These are phyloP conservation scores for Aphaenogaster ashmeadi DNA, from an alignment of 1,140 invertebrate genomes.

Conservation along the genomic window DNA sequence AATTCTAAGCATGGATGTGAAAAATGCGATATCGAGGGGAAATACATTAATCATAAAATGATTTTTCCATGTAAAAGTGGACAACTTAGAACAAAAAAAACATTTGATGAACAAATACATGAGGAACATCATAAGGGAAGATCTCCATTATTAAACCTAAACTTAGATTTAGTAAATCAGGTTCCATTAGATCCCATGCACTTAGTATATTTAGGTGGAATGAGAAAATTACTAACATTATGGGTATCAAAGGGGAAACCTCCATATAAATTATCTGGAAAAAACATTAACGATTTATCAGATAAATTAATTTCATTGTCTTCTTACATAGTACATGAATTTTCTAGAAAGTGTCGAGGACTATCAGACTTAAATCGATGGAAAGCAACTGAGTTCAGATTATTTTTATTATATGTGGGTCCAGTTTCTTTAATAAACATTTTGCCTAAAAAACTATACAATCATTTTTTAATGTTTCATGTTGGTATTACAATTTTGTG, in stretches of 20 bases:
- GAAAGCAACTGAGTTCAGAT: neutral
- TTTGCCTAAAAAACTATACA: neutral
- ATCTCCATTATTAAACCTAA: neutral
- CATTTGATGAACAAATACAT: neutral
- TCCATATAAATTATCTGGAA: neutral
- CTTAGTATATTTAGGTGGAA: neutral
- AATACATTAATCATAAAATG: neutral
- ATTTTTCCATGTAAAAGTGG: neutral
- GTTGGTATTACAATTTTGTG: neutral
- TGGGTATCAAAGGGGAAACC: neutral
- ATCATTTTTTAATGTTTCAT: conserved; percentile 23
- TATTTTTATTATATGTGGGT: neutral
- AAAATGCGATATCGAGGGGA: neutral
- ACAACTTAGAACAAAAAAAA: neutral
- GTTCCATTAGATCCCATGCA: conserved; percentile 21
- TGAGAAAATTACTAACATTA: neutral
- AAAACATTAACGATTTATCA: neutral
- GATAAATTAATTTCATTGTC: neutral
- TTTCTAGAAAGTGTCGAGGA: neutral
- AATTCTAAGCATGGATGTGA: conserved; percentile 7
- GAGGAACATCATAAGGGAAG: neutral
- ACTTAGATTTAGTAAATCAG: neutral
- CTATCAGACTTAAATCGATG: neutral
- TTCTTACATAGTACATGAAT: conserved; percentile 1
- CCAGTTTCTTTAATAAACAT: neutral